Evolutionary conservation across 2,888 invertebrate genomes (phyloP).

Genomic region (Bedellia somnulentella): DNA sequence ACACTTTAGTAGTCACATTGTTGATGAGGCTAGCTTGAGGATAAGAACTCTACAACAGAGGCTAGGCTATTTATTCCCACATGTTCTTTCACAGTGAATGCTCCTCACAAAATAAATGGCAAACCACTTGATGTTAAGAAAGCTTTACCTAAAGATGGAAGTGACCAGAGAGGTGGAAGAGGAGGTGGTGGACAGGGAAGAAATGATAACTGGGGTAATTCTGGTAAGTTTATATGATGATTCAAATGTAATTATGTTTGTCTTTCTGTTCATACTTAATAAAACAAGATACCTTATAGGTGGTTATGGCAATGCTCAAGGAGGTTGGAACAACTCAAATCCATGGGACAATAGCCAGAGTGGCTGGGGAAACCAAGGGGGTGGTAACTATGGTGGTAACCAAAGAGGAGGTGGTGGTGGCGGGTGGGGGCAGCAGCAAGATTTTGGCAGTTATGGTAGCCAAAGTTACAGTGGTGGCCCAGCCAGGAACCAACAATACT

Average conservation of each 20-base stretch:
- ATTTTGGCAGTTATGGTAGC: slow-evolving; percentile 78
- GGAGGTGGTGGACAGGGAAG: slow-evolving; percentile 35
- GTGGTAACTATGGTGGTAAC: slow-evolving; percentile 35
- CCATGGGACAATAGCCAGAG: slow-evolving; percentile 19
- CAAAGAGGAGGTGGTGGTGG: slow-evolving; percentile 42
- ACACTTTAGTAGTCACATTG: too few species aligned
- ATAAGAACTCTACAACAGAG: too few species aligned
- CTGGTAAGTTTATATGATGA: slow-evolving; percentile 23
- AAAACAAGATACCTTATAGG: slow-evolving; percentile 23
- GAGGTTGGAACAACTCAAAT: slow-evolving; percentile 6
- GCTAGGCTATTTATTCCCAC: too few species aligned
- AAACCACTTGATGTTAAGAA: slow-evolving; percentile 93
- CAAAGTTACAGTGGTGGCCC: slow-evolving; percentile 87
- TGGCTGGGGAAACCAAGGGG: slow-evolving; percentile 23
- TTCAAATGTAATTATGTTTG: too few species aligned
- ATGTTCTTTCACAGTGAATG: too few species aligned
- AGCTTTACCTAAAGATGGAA: slow-evolving; percentile 82
- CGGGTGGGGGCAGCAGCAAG: slow-evolving; percentile 63
- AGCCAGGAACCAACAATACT: slow-evolving; percentile 74
- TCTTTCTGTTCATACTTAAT: background rate
- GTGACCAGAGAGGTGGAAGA: slow-evolving; percentile 59
- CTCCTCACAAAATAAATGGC: slow-evolving; percentile 81
- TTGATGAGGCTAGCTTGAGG: too few species aligned
- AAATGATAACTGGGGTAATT: slow-evolving; percentile 23
- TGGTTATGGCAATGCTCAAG: slow-evolving; percentile 38